Percentiles rank a stretch among this genome's conserved stretches.
These are phyloP conservation scores for Drosophila murphyi DNA, from an alignment of 1,140 invertebrate species.

Conservation along the genomic window DNA sequence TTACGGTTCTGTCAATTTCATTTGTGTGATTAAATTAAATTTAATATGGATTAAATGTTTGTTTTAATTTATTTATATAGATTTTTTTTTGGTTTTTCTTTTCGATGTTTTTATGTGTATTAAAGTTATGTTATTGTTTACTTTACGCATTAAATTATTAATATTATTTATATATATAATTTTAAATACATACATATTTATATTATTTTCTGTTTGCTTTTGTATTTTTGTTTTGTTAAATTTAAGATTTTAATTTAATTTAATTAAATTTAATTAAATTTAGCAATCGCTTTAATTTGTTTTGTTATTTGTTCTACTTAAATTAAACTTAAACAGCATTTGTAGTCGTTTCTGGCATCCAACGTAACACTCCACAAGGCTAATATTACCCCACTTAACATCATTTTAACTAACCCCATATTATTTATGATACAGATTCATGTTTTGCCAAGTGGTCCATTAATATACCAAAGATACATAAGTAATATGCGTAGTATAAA, in stretches of 20 bases:
- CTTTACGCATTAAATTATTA: slow-evolving; percentile 51
- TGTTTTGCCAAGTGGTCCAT: slow-evolving; percentile 2
- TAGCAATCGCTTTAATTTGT: slow-evolving; percentile 73
- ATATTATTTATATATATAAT: slow-evolving; percentile 24
- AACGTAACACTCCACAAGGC: slow-evolving; percentile 84
- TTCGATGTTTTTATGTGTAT: slow-evolving; percentile 38
- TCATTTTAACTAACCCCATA: slow-evolving; percentile 73
- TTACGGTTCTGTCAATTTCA: slow-evolving; percentile 9
- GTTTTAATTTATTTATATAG: slow-evolving; percentile 37
- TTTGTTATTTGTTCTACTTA: slow-evolving; percentile 84
- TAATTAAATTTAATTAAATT: slow-evolving; percentile 71
- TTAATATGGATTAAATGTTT: slow-evolving; percentile 29
- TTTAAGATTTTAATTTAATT: slow-evolving; percentile 58
- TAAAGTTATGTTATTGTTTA: slow-evolving; percentile 40
- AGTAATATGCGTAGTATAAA: slow-evolving; percentile 23
- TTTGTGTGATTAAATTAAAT: slow-evolving; percentile 49
- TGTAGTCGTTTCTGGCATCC: slow-evolving; percentile 85
- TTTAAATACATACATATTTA: slow-evolving; percentile 22
- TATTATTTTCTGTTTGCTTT: slow-evolving; percentile 40
- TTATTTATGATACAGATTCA: neutral
- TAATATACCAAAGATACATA: slow-evolving; percentile 6
- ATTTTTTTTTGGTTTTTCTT: slow-evolving; percentile 26
- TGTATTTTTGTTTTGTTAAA: slow-evolving; percentile 45
- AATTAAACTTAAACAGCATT: slow-evolving; percentile 84
- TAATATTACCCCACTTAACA: slow-evolving; percentile 83